phyloP scores from a whole-genome alignment of 2,113 vertebrate species.

The Dipodomys merriami region DNA sequence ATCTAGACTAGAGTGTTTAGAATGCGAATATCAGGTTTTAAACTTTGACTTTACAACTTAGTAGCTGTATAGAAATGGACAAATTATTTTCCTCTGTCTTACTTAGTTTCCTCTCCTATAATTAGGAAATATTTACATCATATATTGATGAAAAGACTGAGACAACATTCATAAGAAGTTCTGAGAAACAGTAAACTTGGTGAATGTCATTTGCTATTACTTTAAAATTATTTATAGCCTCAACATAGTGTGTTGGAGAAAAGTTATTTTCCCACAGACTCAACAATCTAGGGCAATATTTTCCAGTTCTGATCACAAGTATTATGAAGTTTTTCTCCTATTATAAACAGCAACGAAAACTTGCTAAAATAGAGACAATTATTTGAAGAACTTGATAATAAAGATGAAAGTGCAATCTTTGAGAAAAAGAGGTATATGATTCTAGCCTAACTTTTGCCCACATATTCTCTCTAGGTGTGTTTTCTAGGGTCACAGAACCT shows the following conservation, averaged over 20 bases:
- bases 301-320: constrained; percentile 26
- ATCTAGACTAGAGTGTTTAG: neutral
- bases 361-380: constrained; percentile 2
- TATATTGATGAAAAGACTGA: neutral
- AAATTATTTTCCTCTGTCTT: constrained; percentile 38
- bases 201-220: constrained; percentile 4
- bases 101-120: constrained; percentile 19
- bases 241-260: neutral
- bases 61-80: neutral
- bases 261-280: neutral
- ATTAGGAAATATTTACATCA: neutral
- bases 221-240: neutral
- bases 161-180: neutral
- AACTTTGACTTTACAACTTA: constrained; percentile 7
- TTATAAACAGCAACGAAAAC: neutral
- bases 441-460: neutral
- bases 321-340: constrained; percentile 9
- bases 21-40: neutral
- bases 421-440: neutral
- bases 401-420: neutral
- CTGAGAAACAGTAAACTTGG: neutral
- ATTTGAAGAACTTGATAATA: constrained; percentile 9
- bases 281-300: neutral
- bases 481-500: neutral
- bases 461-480: neutral